These are phyloP conservation scores for Phaenicophaeus curvirostris DNA, from an alignment of 2,797 vertebrate species.

Conservation along the genomic window DNA sequence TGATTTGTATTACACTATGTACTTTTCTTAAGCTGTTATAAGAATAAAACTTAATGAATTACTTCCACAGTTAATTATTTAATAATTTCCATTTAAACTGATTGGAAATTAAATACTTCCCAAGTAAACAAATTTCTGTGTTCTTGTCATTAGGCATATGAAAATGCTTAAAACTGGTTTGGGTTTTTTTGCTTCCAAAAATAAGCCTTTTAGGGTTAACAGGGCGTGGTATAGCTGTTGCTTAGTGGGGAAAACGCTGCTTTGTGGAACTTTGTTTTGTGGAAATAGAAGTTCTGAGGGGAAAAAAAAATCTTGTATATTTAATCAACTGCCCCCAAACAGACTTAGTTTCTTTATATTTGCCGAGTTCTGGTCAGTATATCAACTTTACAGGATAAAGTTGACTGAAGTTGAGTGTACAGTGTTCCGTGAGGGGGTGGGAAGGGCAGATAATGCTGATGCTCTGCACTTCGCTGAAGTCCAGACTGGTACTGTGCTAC, in stretches of 20 bases:
- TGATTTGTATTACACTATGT: not conserved
- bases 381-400: not conserved
- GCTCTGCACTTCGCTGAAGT: not conserved
- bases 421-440: not conserved
- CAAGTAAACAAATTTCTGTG: not conserved
- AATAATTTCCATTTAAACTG: not conserved
- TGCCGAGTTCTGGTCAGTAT: not conserved
- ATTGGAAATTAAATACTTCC: not conserved
- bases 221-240: not conserved
- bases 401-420: not conserved
- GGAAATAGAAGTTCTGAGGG: no score
- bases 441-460: not conserved
- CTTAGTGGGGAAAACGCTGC: not conserved
- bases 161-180: not conserved
- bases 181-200: not conserved
- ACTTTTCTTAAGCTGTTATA: not conserved
- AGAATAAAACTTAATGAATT: not conserved
- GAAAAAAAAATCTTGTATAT: not conserved
- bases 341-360: not conserved
- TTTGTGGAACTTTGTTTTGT: not conserved
- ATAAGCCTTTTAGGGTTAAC: not conserved
- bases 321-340: not conserved
- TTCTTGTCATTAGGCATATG: not conserved
- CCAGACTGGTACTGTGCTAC: not conserved
- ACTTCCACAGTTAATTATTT: not conserved